Evolutionary conservation across 2,888 invertebrate species (phyloP), one percentile per base, ranked within the genome.

Genomic region (Hemaris fuciformis): DNA sequence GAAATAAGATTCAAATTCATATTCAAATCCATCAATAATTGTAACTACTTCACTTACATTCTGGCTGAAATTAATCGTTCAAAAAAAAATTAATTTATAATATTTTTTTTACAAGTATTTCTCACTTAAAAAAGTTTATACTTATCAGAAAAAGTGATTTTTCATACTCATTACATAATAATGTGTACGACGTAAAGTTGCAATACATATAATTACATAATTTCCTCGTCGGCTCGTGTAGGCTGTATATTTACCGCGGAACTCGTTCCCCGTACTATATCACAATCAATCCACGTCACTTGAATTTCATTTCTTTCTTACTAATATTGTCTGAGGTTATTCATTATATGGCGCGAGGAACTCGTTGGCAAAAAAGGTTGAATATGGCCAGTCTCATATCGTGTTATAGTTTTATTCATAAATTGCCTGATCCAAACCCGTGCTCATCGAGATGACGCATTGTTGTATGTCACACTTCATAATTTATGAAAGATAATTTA

Each of bases 211-310:
- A 43, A 43, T 43, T 10, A 43, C 43, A 43, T 3, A 20, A n/a
- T 43, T 43, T 18, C 43, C 18, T 20, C 1, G 7, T 10, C n/a
- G 43, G 20, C 0, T 2, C 5, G 38, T n/a, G 38, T 34, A 34
- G 38, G 43, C 20, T 6, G 43, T 43, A 8, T 22, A 18, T 43
- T 43, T 18, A 18, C 18, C 18, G 1, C 43, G 43, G 1, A 4
- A 10, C 20, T 43, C 20, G 10, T 18, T 22, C 20, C 10, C 18
- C n/a, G n/a, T n/a, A 18, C 43, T 85, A 81, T 81, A 84, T 85
- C 83, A 76, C 77, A 80, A 85, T 85, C 83, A 79, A 84, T 84
- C 83, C 68, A 65, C 74, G 85, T 85, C 84, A 76, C 75, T 67
- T 67, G 65, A n/a, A 38, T 38, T 64, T 43, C 20, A 20, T 43